A percentile compares a stretch with the other conserved stretches of the same genome.
Evolutionary conservation across 2,888 invertebrate genomes (phyloP).

Genomic region (Mythimna lalbum): DNA sequence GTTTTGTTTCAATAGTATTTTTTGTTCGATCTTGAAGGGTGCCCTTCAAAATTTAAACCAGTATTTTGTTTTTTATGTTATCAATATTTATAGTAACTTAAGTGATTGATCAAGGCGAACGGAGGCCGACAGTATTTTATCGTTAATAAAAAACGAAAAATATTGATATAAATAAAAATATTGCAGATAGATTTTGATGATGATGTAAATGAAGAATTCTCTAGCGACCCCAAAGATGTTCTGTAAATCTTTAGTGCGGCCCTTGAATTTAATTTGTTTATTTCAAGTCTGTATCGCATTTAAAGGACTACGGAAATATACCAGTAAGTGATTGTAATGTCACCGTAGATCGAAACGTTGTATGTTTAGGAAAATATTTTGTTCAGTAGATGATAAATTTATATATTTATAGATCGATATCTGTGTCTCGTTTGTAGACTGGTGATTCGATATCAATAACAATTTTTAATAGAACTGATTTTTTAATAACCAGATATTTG

Average conservation of each 20-base stretch:
- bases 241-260: constrained; percentile 20
- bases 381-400: constrained; percentile 48
- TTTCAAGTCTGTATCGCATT: constrained; percentile 87
- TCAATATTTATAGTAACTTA: background rate
- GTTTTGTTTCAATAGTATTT: background rate
- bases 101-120: background rate
- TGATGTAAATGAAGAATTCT: constrained; percentile 10
- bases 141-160: background rate
- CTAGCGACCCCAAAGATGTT: constrained; percentile 22
- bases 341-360: constrained; percentile 42
- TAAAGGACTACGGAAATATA: constrained; percentile 82
- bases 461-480: constrained; percentile 27
- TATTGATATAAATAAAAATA: constrained; percentile 1
- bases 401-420: constrained; percentile 44
- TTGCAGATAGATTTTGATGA: constrained; percentile 37
- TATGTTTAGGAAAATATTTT: constrained; percentile 41
- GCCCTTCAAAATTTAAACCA: background rate
- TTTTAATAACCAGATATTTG: background rate
- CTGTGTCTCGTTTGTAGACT: constrained; percentile 39
- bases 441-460: constrained; percentile 58
- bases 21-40: background rate
- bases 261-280: constrained; percentile 54
- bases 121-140: background rate
- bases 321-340: constrained; percentile 78
- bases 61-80: background rate